Percentiles rank a stretch among this genome's conserved stretches.
Conservation (phyloP, 1,140 invertebrate genomes). For the Spodoptera frugiperda region DNA sequence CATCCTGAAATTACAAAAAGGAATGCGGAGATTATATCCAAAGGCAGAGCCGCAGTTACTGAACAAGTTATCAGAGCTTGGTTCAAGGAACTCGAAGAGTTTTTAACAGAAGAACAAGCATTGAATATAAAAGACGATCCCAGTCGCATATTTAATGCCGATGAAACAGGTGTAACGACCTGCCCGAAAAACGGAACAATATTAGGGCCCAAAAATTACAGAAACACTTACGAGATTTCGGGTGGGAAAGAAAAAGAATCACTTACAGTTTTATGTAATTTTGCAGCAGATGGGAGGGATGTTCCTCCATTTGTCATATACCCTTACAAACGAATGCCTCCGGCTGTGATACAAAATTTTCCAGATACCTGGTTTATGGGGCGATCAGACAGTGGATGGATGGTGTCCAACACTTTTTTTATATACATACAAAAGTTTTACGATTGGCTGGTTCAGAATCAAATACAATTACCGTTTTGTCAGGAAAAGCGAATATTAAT, state of each 20-base stretch:
- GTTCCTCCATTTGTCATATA: conserved; percentile 28
- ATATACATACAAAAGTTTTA: no score
- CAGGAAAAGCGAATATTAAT: conserved; percentile 64
- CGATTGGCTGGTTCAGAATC: no score
- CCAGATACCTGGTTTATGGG: conserved; percentile 28
- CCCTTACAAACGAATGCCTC: conserved; percentile 24
- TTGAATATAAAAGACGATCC: conserved; percentile 58
- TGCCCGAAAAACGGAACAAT: conserved; percentile 65
- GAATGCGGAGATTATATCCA: conserved; percentile 57
- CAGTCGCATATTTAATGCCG: conserved; percentile 61
- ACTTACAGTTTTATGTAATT: conserved; percentile 62
- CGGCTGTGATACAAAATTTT: conserved; percentile 31
- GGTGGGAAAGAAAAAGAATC: conserved; percentile 66
- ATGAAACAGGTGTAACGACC: conserved; percentile 62
- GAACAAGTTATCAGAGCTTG: conserved; percentile 62
- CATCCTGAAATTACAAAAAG: conserved; percentile 56
- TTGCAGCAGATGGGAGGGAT: conserved; percentile 20
- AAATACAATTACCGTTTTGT: conserved; percentile 59
- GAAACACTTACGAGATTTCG: conserved; percentile 67
- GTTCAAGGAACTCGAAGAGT: conserved; percentile 54
- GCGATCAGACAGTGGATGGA: conserved; percentile 31
- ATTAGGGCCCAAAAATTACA: conserved; percentile 63
- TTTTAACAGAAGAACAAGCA: conserved; percentile 49
- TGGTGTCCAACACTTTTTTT: conserved; percentile 33
- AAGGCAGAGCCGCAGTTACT: conserved; percentile 55